These are phyloP conservation scores for Parascotia fuliginaria DNA, from an alignment of 2,888 invertebrate genomes.

Conservation along the genomic window DNA sequence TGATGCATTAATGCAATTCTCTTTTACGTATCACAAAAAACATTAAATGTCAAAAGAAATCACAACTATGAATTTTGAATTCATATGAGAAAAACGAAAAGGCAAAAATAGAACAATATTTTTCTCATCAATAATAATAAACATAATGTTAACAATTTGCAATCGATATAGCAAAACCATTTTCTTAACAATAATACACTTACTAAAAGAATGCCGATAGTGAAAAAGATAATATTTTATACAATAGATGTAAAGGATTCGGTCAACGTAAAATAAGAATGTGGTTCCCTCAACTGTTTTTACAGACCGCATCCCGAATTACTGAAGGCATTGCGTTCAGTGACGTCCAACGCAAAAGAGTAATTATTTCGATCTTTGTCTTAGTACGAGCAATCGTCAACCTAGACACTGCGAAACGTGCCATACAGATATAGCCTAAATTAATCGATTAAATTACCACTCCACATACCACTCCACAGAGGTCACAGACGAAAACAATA, in stretches of 20 bases:
- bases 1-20: constrained; percentile 83
- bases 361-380: constrained; percentile 23
- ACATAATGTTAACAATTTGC: constrained; percentile 68
- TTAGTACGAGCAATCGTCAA: constrained; percentile 8
- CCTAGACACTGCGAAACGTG: constrained; percentile 21
- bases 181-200: constrained; percentile 65
- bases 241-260: constrained; percentile 47
- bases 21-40: constrained; percentile 84
- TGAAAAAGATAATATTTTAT: constrained; percentile 50
- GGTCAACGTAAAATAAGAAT: constrained; percentile 43
- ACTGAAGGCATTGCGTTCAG: constrained; percentile 38
- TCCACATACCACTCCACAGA: constrained; percentile 43
- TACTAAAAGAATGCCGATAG: constrained; percentile 63
- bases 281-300: constrained; percentile 25
- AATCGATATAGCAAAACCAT: constrained; percentile 60
- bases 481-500: constrained; percentile 51
- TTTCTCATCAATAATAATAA: constrained; percentile 58
- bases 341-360: constrained; percentile 34
- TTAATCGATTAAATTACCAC: constrained; percentile 34
- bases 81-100: constrained; percentile 77
- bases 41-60: constrained; percentile 86
- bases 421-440: constrained; percentile 27
- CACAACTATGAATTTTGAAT: constrained; percentile 86
- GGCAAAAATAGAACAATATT: constrained; percentile 76
- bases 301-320: constrained; percentile 39